phyloP scores from a whole-genome alignment of 1,140 invertebrate species.

The Solenopsis invicta region DNA sequence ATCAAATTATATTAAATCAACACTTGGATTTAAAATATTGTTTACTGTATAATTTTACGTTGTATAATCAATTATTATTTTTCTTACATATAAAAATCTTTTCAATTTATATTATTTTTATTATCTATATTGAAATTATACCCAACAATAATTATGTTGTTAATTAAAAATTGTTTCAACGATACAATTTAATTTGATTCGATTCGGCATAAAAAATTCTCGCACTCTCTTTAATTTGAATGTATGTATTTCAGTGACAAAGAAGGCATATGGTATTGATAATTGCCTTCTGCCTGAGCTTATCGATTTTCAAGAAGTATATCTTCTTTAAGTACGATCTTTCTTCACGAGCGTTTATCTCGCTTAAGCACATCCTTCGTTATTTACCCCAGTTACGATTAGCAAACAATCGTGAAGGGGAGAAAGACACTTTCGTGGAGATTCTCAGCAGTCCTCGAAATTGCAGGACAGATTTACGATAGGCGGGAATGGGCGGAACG shows the following conservation, averaged over 20 bases:
- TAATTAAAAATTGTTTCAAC: too few species aligned
- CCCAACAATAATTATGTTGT: too few species aligned
- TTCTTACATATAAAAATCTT: too few species aligned
- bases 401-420: background rate
- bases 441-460: background rate
- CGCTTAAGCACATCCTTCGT: background rate
- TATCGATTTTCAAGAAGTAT: background rate
- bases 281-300: background rate
- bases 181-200: too few species aligned
- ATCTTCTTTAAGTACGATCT: background rate
- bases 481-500: background rate
- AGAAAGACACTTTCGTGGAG: constrained; percentile 8
- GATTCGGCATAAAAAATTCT: too few species aligned
- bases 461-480: constrained; percentile 18
- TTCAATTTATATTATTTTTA: too few species aligned
- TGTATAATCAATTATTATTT: too few species aligned
- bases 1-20: too few species aligned
- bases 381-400: constrained; percentile 20
- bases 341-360: constrained; percentile 17
- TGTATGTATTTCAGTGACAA: background rate
- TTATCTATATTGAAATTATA: too few species aligned
- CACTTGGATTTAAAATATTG: too few species aligned
- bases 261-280: background rate
- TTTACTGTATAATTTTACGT: too few species aligned
- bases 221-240: too few species aligned